Percentiles rank a stretch among this genome's conserved stretches.
These are phyloP conservation scores for human DNA, from an alignment of 2,113 vertebrate genomes.

Conservation along the genomic window DNA sequence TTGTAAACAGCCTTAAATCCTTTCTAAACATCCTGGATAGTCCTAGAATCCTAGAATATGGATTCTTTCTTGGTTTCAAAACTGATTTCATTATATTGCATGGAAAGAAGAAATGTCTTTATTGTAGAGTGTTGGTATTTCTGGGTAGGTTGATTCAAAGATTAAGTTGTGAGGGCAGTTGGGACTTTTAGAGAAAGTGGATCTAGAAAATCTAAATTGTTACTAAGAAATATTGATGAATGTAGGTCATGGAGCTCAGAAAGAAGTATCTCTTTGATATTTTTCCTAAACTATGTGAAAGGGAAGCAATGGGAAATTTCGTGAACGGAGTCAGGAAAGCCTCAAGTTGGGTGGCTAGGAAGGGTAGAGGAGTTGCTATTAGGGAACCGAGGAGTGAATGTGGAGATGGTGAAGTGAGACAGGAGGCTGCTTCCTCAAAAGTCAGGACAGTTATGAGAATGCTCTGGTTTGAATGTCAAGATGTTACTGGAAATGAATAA, in stretches of 20 bases:
- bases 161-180: neutral
- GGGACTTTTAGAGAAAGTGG: neutral
- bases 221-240: neutral
- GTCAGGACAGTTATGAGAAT: neutral
- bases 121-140: neutral
- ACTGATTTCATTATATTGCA: neutral
- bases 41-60: neutral
- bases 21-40: neutral
- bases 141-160: neutral
- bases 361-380: neutral
- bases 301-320: neutral
- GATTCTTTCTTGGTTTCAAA: neutral
- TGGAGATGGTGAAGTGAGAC: neutral
- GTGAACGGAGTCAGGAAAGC: neutral
- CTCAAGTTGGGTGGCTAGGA: neutral
- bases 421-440: conserved; percentile 41
- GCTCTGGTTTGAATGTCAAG: conserved; percentile 53
- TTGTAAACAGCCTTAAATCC: neutral
- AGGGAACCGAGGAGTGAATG: neutral
- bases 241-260: neutral
- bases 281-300: conserved; percentile 8
- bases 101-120: neutral
- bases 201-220: neutral
- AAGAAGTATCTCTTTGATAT: neutral
- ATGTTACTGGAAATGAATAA: conserved; percentile 40